These are phyloP conservation scores for Micronycteris hirsuta DNA, from an alignment of 2,113 vertebrate species.

Conservation along the genomic window DNA sequence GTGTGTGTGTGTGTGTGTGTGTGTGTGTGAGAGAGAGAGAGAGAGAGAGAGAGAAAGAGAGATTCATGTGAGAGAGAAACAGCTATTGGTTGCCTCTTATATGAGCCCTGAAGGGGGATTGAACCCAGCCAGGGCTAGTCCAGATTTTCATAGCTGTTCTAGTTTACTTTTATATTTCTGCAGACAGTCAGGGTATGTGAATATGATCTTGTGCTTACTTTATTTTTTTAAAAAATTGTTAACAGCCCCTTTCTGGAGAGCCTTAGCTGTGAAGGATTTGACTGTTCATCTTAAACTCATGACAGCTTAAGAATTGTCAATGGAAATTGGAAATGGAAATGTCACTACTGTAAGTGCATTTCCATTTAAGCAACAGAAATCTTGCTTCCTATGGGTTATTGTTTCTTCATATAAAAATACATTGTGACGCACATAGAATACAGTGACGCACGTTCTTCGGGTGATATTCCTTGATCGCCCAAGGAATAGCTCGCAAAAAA, in stretches of 20 bases:
- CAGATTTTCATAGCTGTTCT: not conserved
- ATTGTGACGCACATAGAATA: not conserved
- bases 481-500: not conserved
- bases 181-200: not conserved
- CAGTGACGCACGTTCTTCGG: too few relatives aligned
- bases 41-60: too few relatives aligned
- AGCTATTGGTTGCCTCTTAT: too few relatives aligned
- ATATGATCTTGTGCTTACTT: not conserved
- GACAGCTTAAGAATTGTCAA: not conserved
- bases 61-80: too few relatives aligned
- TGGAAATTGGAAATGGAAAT: too few relatives aligned
- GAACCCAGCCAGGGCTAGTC: too few relatives aligned
- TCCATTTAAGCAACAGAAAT: not conserved
- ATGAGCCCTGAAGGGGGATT: too few relatives aligned
- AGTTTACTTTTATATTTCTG: not conserved
- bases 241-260: not conserved
- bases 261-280: not conserved
- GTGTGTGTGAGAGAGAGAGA: too few relatives aligned
- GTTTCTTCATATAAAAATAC: not conserved
- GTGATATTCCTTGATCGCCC: conserved; percentile 23
- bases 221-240: not conserved
- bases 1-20: too few relatives aligned
- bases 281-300: not conserved
- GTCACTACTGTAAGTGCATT: not conserved
- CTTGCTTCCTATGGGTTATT: not conserved